Percentiles rank a stretch among this genome's conserved stretches.
Evolutionary conservation across 2,797 vertebrate species (phyloP).

Genomic region (Tinamus major): DNA sequence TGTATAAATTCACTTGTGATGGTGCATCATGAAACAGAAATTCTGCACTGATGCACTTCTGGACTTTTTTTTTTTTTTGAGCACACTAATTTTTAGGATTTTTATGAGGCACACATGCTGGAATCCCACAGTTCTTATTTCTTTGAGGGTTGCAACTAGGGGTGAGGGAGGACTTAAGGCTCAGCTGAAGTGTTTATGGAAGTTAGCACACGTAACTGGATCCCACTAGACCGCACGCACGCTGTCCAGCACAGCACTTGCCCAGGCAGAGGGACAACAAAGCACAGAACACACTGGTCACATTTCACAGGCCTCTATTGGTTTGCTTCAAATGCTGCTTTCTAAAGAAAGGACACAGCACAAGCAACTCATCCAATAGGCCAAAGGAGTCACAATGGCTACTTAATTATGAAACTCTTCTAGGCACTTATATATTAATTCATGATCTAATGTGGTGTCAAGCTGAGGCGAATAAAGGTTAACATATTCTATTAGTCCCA

Average conservation of each 20-base stretch:
- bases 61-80: neutral
- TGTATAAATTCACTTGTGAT: neutral
- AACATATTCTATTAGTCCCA: constrained; percentile 83
- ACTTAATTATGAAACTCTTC: constrained; percentile 76
- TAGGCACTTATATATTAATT: constrained; percentile 77
- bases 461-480: constrained; percentile 79
- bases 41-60: neutral
- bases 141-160: neutral
- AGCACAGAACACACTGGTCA: neutral
- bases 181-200: neutral
- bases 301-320: neutral
- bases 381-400: constrained; percentile 71
- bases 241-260: neutral
- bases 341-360: constrained; percentile 39
- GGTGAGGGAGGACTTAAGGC: neutral
- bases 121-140: neutral
- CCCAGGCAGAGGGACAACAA: neutral
- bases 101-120: neutral
- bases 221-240: neutral
- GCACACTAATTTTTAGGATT: neutral
- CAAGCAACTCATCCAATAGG: constrained; percentile 49
- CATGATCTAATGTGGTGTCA: constrained; percentile 77
- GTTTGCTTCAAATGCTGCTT: constrained; percentile 57
- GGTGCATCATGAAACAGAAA: neutral
- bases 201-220: neutral